Conservation (phyloP, 2,888 invertebrate species). For the Cyclophora punctaria region DNA sequence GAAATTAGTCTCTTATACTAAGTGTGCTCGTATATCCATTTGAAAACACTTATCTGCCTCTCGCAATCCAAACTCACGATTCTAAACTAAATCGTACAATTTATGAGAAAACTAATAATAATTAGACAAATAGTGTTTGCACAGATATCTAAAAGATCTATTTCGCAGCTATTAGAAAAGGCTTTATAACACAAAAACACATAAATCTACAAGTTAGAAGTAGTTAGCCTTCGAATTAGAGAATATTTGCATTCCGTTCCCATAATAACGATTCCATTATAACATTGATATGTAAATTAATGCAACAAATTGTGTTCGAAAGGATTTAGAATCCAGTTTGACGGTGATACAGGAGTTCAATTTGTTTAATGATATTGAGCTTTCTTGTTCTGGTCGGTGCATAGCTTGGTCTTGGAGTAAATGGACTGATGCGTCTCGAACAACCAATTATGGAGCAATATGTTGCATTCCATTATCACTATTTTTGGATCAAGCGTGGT, state of each 20-base stretch:
- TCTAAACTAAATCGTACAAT: background rate
- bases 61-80: background rate
- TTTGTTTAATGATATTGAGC: slow-evolving; percentile 8
- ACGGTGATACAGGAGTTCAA: slow-evolving; percentile 20
- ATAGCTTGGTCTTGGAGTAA: background rate
- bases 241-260: slow-evolving; percentile 46
- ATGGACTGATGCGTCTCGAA: too few relatives aligned
- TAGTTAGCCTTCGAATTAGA: slow-evolving; percentile 49
- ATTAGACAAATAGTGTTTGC: background rate
- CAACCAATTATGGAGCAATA: too few relatives aligned
- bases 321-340: slow-evolving; percentile 40
- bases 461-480: too few relatives aligned
- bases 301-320: slow-evolving; percentile 46
- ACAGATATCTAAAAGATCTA: background rate
- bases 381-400: background rate
- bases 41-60: too few relatives aligned
- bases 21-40: too few relatives aligned
- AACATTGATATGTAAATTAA: slow-evolving; percentile 51
- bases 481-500: too few relatives aligned
- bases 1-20: too few relatives aligned
- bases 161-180: slow-evolving; percentile 8
- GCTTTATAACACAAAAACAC: slow-evolving; percentile 16
- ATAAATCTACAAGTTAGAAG: slow-evolving; percentile 29
- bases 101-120: background rate
- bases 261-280: slow-evolving; percentile 51